phyloP scores from a whole-genome alignment of 2,888 invertebrate species.

The Spisula subtruncata region DNA sequence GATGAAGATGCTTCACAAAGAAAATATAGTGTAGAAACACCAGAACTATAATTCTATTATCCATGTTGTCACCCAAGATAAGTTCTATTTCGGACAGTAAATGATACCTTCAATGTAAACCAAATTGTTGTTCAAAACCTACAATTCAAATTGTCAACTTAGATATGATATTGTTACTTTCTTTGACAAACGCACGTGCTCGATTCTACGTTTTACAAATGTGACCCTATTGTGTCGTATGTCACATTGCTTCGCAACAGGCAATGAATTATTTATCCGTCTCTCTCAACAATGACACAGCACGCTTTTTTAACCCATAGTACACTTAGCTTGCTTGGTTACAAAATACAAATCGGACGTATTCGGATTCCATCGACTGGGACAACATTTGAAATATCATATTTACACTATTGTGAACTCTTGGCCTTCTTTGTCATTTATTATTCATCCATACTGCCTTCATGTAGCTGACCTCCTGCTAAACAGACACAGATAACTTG shows the following conservation, averaged over 20 bases:
- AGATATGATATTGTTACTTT: not conserved
- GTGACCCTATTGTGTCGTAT: not conserved
- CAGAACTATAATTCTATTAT: not conserved
- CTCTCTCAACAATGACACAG: not conserved
- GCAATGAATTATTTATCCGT: slow-evolving; percentile 3
- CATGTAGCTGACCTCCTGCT: not conserved
- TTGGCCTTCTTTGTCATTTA: not conserved
- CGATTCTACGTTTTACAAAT: not conserved
- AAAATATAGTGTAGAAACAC: not conserved
- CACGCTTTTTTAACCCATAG: not conserved
- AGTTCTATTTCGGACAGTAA: too few species aligned
- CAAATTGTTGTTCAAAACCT: not conserved
- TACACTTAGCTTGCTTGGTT: not conserved
- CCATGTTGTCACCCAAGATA: not conserved
- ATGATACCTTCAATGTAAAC: too few species aligned
- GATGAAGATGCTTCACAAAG: not conserved
- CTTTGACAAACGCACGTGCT: not conserved
- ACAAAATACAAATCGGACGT: not conserved
- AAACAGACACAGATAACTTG: not conserved
- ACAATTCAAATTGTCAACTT: too few species aligned
- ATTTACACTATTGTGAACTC: not conserved
- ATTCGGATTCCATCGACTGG: not conserved
- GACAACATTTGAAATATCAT: not conserved
- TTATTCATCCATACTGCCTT: not conserved
- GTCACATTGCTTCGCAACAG: not conserved